Percentiles rank a stretch among this genome's conserved stretches.
Conservation (phyloP, 2,113 vertebrate species). For the Coracopsis vasa region DNA sequence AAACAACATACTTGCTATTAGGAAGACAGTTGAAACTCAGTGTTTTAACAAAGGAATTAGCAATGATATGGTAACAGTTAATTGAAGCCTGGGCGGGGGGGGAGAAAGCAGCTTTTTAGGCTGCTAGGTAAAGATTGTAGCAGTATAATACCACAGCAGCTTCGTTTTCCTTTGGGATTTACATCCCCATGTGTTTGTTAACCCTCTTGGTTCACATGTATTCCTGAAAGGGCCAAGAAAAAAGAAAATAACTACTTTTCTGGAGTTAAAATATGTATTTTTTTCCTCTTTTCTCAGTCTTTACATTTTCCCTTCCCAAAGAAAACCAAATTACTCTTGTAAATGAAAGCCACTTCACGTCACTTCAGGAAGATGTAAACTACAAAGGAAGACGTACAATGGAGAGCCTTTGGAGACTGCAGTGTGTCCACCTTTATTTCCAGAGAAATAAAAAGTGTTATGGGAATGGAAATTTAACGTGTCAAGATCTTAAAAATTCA, state of each 20-base stretch:
- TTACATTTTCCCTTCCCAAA: conserved; percentile 51
- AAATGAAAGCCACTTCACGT: conserved; percentile 11
- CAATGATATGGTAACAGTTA: conserved; percentile 51
- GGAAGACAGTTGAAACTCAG: conserved; percentile 73
- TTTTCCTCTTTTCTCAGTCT: neutral
- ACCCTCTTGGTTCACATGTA: neutral
- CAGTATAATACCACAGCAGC: conserved; percentile 56
- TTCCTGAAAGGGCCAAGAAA: neutral
- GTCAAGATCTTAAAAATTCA: conserved; percentile 58
- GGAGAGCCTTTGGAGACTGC: conserved; percentile 59
- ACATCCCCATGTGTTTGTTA: conserved; percentile 36
- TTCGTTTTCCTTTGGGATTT: conserved; percentile 70
- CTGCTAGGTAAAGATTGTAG: conserved; percentile 55
- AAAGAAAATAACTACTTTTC: neutral
- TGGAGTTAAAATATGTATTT: neutral
- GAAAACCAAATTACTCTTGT: conserved; percentile 33
- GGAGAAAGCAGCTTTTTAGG: conserved; percentile 54
- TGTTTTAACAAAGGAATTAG: conserved; percentile 69
- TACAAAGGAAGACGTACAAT: conserved; percentile 69
- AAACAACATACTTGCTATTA: conserved; percentile 69
- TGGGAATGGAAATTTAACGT: conserved; percentile 41
- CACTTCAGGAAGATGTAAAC: conserved; percentile 60
- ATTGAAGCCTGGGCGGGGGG: conserved; percentile 36
- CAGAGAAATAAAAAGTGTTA: conserved; percentile 62
- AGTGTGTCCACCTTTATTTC: conserved; percentile 55